These are phyloP conservation scores for Myxocyprinus asiaticus DNA, from an alignment of 2,113 vertebrate genomes.

Conservation along the genomic window DNA sequence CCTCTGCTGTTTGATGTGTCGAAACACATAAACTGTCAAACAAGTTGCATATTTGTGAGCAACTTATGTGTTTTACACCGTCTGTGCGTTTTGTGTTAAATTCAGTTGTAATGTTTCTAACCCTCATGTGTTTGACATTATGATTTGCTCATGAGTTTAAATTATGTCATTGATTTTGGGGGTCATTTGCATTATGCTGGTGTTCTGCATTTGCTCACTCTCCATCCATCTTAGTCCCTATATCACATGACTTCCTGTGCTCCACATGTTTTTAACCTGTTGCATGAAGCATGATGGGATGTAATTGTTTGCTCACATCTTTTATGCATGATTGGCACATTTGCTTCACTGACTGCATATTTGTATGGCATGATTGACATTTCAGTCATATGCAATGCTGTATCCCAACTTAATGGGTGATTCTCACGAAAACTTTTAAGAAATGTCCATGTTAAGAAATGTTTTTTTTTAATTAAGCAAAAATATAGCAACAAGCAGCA, in stretches of 20 bases:
- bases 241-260: slow-evolving; percentile 26
- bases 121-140: slow-evolving; percentile 60
- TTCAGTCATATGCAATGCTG: no score
- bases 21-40: no score
- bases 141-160: slow-evolving; percentile 65
- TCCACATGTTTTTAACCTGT: slow-evolving; percentile 31
- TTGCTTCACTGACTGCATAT: slow-evolving; percentile 55
- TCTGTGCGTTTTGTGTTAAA: no score
- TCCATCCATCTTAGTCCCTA: slow-evolving; percentile 10
- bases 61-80: no score
- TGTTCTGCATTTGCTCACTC: slow-evolving; percentile 46
- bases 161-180: slow-evolving; percentile 42
- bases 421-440: neutral
- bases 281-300: slow-evolving; percentile 53
- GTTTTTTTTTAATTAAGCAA: no score
- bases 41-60: no score
- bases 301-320: neutral
- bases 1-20: no score
- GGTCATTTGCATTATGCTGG: slow-evolving; percentile 56
- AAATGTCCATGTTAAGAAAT: neutral
- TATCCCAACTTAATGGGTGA: neutral
- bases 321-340: neutral
- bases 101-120: no score
- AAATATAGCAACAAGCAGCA: no score
- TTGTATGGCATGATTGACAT: neutral